phyloP scores from a whole-genome alignment of 2,888 invertebrate genomes.

The Aphrophora alni region DNA sequence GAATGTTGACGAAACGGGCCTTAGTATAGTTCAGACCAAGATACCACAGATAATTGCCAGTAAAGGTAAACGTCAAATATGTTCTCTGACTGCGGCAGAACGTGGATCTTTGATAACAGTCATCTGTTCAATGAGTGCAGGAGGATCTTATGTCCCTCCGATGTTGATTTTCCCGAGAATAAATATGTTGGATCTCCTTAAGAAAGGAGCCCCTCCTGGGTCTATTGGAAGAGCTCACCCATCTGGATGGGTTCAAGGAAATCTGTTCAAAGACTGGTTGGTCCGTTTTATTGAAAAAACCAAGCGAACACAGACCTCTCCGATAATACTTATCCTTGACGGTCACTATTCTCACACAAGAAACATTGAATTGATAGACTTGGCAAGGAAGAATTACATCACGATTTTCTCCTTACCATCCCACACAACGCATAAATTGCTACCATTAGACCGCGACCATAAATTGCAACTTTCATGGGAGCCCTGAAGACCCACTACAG shows the following conservation, averaged over 20 bases:
- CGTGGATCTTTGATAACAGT: conserved; percentile 48
- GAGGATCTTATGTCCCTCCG: conserved; percentile 54
- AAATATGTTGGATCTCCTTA: conserved; percentile 52
- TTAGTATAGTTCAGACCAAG: conserved; percentile 52
- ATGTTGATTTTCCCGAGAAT: conserved; percentile 54
- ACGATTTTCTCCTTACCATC: conserved; percentile 36
- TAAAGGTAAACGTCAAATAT: conserved; percentile 54
- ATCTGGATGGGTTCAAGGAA: conserved; percentile 53
- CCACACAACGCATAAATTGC: conserved; percentile 35
- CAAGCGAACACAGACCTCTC: conserved; percentile 49
- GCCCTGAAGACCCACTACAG: conserved; percentile 37
- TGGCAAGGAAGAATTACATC: conserved; percentile 38
- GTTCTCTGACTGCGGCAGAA: conserved; percentile 53
- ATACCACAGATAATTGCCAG: conserved; percentile 50
- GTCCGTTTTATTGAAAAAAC: conserved; percentile 50
- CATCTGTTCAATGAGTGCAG: conserved; percentile 52
- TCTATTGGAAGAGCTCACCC: conserved; percentile 50
- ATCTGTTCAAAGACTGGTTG: conserved; percentile 54
- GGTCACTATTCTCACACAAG: conserved; percentile 44
- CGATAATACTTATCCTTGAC: conserved; percentile 48
- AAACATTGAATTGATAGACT: conserved; percentile 40
- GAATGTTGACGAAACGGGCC: conserved; percentile 43
- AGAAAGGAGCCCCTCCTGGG: conserved; percentile 53
- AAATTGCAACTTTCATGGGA: conserved; percentile 37
- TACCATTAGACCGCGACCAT: conserved; percentile 36